Evolutionary conservation across 1,140 invertebrate species (phyloP).

Genomic region (Drosophila novamexicana): DNA sequence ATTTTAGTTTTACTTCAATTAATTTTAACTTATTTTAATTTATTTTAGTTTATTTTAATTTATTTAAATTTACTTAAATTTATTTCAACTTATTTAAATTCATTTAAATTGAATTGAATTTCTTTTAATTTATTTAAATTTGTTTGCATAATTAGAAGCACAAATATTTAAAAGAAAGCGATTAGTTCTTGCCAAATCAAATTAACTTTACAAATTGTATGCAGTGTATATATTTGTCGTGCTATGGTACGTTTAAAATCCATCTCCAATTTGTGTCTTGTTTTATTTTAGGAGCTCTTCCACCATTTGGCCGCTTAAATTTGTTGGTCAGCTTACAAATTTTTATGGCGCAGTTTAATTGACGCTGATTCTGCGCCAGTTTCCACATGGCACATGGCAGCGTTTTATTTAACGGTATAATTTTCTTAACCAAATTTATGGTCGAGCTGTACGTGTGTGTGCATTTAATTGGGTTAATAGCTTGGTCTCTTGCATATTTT

Average conservation of each 20-base stretch:
- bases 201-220: neutral
- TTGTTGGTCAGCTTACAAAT: constrained; percentile 49
- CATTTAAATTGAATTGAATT: too few relatives aligned
- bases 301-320: constrained; percentile 39
- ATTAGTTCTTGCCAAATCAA: too few relatives aligned
- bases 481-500: neutral
- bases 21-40: too few relatives aligned
- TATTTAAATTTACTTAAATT: too few relatives aligned
- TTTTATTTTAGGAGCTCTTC: constrained; percentile 23
- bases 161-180: too few relatives aligned
- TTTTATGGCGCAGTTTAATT: constrained; percentile 52
- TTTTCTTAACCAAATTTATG: constrained; percentile 47
- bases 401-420: constrained; percentile 42
- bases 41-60: too few relatives aligned
- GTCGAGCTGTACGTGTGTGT: constrained; percentile 10
- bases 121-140: too few relatives aligned
- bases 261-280: neutral
- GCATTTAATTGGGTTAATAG: constrained; percentile 48
- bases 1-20: too few relatives aligned
- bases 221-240: neutral
- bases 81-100: too few relatives aligned
- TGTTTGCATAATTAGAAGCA: too few relatives aligned
- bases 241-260: neutral
- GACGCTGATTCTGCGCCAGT: constrained; percentile 31
- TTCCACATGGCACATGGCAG: constrained; percentile 25